These are phyloP conservation scores for Leptoteleia sp. DNA, from an alignment of 1,140 invertebrate genomes.

Conservation along the genomic window DNA sequence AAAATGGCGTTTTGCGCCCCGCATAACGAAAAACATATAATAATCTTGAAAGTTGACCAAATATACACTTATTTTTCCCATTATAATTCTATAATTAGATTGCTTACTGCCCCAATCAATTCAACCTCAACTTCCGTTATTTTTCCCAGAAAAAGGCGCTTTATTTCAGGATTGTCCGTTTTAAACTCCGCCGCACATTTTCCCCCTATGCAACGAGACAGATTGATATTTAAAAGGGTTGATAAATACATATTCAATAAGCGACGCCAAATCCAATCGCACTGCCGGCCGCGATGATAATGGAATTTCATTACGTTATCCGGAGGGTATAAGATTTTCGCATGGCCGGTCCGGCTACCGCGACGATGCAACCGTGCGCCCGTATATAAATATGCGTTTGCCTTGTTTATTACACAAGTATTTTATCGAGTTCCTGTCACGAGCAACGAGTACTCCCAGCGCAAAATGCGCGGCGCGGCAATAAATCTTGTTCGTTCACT, in stretches of 20 bases:
- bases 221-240: slow-evolving; percentile 19
- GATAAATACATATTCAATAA: slow-evolving; percentile 49
- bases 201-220: too few species aligned
- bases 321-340: slow-evolving; percentile 49
- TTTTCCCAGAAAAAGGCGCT: too few species aligned
- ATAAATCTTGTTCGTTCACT: slow-evolving; percentile 71
- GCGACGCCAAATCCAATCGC: slow-evolving; percentile 34
- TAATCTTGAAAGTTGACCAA: too few species aligned
- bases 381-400: slow-evolving; percentile 74
- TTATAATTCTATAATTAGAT: too few species aligned
- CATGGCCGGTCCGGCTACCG: slow-evolving; percentile 26
- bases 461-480: slow-evolving; percentile 49
- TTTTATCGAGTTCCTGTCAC: slow-evolving; percentile 78
- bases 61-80: too few species aligned
- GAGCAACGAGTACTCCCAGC: slow-evolving; percentile 66
- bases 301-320: slow-evolving; percentile 63
- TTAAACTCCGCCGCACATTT: too few species aligned
- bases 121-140: too few species aligned
- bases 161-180: too few species aligned
- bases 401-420: slow-evolving; percentile 75
- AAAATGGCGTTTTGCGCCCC: too few species aligned
- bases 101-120: too few species aligned
- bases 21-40: too few species aligned
- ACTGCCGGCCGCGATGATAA: slow-evolving; percentile 42
- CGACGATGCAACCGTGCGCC: slow-evolving; percentile 43